Conservation (phyloP, 2,888 invertebrate species). For the Diplazon laetatorius region DNA sequence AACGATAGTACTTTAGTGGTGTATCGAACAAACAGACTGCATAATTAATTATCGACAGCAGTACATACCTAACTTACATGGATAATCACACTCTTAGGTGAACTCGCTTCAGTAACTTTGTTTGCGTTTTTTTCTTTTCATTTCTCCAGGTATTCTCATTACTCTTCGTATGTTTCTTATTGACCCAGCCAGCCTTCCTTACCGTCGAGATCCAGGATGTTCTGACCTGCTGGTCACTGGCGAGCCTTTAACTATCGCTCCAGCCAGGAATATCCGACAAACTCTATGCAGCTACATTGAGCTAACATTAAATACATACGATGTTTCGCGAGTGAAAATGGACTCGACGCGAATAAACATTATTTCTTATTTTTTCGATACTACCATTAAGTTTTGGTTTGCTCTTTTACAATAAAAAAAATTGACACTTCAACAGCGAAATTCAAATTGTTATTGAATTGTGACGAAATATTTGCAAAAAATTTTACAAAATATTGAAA, state of each 20-base stretch:
- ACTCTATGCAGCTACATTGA: conserved; percentile 23
- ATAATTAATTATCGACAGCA: conserved; percentile 58
- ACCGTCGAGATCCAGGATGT: conserved; percentile 56
- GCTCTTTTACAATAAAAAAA: too few relatives aligned
- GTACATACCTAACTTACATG: conserved; percentile 42
- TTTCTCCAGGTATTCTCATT: conserved; percentile 24
- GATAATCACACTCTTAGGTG: conserved; percentile 55
- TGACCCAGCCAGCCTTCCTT: conserved; percentile 9
- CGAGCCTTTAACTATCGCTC: conserved; percentile 53
- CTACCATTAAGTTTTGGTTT: too few relatives aligned
- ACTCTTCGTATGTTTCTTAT: conserved; percentile 21
- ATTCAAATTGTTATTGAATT: too few relatives aligned
- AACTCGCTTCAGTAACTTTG: conserved; percentile 55
- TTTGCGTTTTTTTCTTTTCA: conserved; percentile 33
- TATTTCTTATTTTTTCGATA: too few relatives aligned
- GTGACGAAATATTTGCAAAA: too few relatives aligned
- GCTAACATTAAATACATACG: conserved; percentile 10
- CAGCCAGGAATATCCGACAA: conserved; percentile 50
- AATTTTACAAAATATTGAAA: too few relatives aligned
- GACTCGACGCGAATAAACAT: too few relatives aligned
- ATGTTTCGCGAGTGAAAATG: too few relatives aligned
- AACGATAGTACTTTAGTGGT: not conserved
- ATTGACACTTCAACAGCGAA: too few relatives aligned
- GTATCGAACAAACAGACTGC: conserved; percentile 19
- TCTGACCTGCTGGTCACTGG: conserved; percentile 46